Base-by-base conservation (phyloP, 92 coral and sea anemone species). In the Galaxea fascicularis region DNA sequence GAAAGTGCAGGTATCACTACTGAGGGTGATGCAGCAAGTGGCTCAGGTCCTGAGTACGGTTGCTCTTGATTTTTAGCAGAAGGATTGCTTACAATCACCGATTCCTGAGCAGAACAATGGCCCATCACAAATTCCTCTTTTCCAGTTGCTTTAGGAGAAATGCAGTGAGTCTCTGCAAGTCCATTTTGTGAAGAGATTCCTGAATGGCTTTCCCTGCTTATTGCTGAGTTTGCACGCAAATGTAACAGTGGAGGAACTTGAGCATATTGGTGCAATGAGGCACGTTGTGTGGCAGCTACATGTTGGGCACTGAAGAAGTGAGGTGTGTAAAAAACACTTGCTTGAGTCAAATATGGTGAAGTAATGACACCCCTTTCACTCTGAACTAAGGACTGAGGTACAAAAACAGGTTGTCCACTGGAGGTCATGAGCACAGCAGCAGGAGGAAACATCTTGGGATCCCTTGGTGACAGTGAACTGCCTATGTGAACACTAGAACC, bases 251-350 rank as follows among this genome's bases (percentile, higher is more conserved):
- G 84, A 10, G 98, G 87, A 71, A 81, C 86, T 6, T 79, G 89
- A 18, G 73, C 44, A 63, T 72, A 72, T 11, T 78, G 80, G 0
- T 84, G 91, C 29, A 80, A 35, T 18, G 87, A 44, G 24, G 79
- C 90, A 26, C 77, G 94, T 11, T 90, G 93, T 3, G 79, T 68
- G 8, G 83, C 46, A 10, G 76, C 90, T 45, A 94, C 71, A 29
- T 94, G 95, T 35, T 92, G 92, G 3, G 95, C 74, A 5, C 90
- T 74, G 22, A 94, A 30, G 27, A 89, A 87, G 45, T 90, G 95
- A 9, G 98, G 91, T 0, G 98, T 51, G 74, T 92, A 94, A 65
- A 94, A 94, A 80, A 94, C 74, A 62, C 98, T 90, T 28, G 93
- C 95, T 47, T 87, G 92, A 39, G 98, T 84, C 35, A 94, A 71